Percentiles rank a stretch among this genome's conserved stretches.
Evolutionary conservation across 2,113 vertebrate genomes (phyloP).

Genomic region (Puma concolor): DNA sequence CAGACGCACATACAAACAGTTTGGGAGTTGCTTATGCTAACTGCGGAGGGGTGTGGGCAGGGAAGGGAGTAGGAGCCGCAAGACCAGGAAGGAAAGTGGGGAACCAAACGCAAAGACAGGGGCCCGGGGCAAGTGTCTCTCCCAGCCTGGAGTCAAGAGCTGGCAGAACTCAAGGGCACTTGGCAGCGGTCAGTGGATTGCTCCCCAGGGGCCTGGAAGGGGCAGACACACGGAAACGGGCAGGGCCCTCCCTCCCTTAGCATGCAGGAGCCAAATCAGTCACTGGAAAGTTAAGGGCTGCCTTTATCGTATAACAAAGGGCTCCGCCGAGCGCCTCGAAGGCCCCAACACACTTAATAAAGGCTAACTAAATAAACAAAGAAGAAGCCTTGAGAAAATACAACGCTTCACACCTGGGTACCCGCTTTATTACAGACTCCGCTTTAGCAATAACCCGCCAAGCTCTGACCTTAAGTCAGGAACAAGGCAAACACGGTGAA

Average conservation of each 20-base stretch:
- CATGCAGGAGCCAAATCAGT: background rate
- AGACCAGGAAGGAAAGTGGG: constrained; percentile 35
- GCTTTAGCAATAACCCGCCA: constrained; percentile 42
- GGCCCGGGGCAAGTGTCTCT: background rate
- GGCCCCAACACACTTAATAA: constrained; percentile 28
- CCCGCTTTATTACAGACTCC: constrained; percentile 63
- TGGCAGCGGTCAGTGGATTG: background rate
- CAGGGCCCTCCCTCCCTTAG: background rate
- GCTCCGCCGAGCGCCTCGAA: background rate
- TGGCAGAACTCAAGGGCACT: background rate
- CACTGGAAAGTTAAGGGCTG: background rate
- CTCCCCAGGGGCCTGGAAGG: background rate
- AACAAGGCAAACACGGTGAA: constrained; percentile 52
- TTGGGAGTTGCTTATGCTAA: constrained; percentile 54
- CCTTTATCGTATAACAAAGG: constrained; percentile 36
- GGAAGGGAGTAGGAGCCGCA: background rate
- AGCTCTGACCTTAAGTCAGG: constrained; percentile 19
- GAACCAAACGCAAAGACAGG: background rate
- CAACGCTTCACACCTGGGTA: constrained; percentile 51
- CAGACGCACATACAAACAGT: constrained; percentile 4
- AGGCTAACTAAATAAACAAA: constrained; percentile 59
- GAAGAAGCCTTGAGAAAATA: constrained; percentile 54
- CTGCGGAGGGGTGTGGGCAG: constrained; percentile 37
- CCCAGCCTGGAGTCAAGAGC: background rate
- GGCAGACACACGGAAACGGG: background rate